Conservation (phyloP, 2,888 invertebrate genomes). For the Spialia ferax region DNA sequence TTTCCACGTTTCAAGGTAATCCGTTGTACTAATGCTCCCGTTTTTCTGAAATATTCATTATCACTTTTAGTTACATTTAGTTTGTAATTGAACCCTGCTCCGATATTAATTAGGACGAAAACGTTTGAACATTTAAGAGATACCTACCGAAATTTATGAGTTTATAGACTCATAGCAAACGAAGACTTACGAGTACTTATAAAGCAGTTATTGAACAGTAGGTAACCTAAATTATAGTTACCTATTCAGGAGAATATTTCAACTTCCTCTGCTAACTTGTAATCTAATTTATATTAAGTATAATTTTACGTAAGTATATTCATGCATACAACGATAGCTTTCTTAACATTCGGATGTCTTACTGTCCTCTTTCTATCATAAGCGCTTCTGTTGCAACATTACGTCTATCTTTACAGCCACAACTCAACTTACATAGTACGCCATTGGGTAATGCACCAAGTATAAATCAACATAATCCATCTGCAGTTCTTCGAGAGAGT, state of each 20-base stretch:
- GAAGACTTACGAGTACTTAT: too few relatives aligned
- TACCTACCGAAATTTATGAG: too few relatives aligned
- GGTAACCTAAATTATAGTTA: too few relatives aligned
- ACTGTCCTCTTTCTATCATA: background rate
- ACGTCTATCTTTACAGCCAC: slow-evolving; percentile 2
- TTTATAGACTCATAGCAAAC: too few relatives aligned
- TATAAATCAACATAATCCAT: slow-evolving; percentile 93
- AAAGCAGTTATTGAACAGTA: too few relatives aligned
- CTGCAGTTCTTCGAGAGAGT: slow-evolving; percentile 88
- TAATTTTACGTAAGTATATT: too few relatives aligned
- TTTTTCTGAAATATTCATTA: slow-evolving; percentile 56
- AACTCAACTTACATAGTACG: slow-evolving; percentile 61
- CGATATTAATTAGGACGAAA: too few relatives aligned
- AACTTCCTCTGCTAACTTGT: background rate
- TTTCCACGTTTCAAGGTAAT: slow-evolving; percentile 92
- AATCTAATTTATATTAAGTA: background rate
- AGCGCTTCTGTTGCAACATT: background rate
- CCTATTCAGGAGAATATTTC: too few relatives aligned
- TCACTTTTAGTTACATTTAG: background rate
- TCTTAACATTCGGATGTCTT: background rate
- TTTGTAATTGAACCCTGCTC: too few relatives aligned
- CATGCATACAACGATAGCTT: too few relatives aligned
- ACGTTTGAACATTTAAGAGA: too few relatives aligned
- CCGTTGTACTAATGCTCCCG: slow-evolving; percentile 86
- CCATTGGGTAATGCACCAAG: slow-evolving; percentile 93